Conservation (phyloP, 2,113 vertebrate species). For the Dasyurus viverrinus region DNA sequence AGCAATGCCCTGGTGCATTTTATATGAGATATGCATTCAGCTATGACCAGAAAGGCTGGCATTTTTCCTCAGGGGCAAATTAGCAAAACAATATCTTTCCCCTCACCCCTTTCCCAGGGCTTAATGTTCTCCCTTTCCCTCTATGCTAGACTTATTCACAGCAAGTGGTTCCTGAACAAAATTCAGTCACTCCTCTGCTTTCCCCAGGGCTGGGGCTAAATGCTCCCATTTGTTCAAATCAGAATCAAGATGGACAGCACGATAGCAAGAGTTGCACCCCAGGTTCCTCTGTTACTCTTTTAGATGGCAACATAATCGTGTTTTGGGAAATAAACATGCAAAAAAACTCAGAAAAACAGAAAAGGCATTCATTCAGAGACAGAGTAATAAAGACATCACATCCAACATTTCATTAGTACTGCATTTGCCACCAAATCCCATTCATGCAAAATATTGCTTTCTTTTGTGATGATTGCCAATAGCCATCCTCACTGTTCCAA, state of each 20-base stretch:
- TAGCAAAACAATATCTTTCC: constrained; percentile 48
- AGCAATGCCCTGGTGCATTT: constrained; percentile 55
- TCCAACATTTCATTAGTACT: constrained; percentile 60
- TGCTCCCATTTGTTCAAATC: not conserved
- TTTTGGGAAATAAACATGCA: constrained; percentile 53
- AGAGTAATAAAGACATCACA: constrained; percentile 8
- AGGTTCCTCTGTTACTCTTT: constrained; percentile 29
- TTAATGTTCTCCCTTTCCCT: not conserved
- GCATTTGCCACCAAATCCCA: constrained; percentile 58
- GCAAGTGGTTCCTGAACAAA: constrained; percentile 13
- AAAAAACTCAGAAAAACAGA: constrained; percentile 16
- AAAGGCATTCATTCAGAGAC: constrained; percentile 22
- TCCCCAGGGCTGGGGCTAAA: constrained; percentile 37
- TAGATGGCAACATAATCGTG: constrained; percentile 54
- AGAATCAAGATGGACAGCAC: constrained; percentile 24
- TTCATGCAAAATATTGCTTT: constrained; percentile 69
- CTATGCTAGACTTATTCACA: constrained; percentile 35
- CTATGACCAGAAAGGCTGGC: constrained; percentile 42
- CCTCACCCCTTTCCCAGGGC: constrained; percentile 15
- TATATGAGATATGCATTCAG: constrained; percentile 60
- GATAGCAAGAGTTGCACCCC: not conserved
- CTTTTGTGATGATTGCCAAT: constrained; percentile 63
- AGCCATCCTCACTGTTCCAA: not conserved
- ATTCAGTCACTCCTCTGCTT: not conserved
- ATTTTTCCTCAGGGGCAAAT: constrained; percentile 51